Base-by-base conservation (phyloP, 2,888 invertebrate genomes). In the Dioctria rufipes region DNA sequence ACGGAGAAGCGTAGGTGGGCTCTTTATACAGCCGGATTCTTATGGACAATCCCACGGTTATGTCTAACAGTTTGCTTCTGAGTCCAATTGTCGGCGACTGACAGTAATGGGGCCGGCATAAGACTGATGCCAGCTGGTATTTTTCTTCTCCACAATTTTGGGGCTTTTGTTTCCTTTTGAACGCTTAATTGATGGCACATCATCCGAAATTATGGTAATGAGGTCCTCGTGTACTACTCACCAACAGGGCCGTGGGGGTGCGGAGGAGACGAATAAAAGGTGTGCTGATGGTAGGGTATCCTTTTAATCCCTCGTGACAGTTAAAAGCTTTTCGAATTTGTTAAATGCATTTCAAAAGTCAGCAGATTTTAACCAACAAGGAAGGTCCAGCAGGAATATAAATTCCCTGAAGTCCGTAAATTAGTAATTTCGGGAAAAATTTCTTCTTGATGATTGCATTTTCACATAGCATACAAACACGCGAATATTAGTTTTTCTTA, bases 101-200 rank as follows among this genome's bases (percentile, higher is more conserved):
- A 46, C 69, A 49, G 9, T n/a, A 11, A 54, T 71, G 40, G 39
- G 37, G 40, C 25, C 25, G 46, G 46, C 46, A 67, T 67, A 46
- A 67, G 46, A 71, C 46, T 71, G 39, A 54, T 46, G 54, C 54
- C 71, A 71, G 71, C 71, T 71, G 71, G 54, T 71, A 71, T 71
- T 71, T 51, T 51, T 51, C 25, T 25, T 25, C 71, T 37, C 8
- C 39, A 46, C 49, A 71, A 54, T 71, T 71, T 71, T 11, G 71
- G 49, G 25, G 25, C 25, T 40, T 71, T 71, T 71, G 71, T 71
- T 71, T 71, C 71, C 54, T 46, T 71, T 71, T 71, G 51, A 71
- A 25, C 25, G 71, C 71, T 51, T 71, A 71, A 71, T 71, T 71
- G 71, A 71, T 71, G 71, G 71, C 71, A 71, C 71, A 71, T 71